Evolutionary conservation across 2,888 invertebrate species (phyloP).

Genomic region (Eugnorisma glareosa): DNA sequence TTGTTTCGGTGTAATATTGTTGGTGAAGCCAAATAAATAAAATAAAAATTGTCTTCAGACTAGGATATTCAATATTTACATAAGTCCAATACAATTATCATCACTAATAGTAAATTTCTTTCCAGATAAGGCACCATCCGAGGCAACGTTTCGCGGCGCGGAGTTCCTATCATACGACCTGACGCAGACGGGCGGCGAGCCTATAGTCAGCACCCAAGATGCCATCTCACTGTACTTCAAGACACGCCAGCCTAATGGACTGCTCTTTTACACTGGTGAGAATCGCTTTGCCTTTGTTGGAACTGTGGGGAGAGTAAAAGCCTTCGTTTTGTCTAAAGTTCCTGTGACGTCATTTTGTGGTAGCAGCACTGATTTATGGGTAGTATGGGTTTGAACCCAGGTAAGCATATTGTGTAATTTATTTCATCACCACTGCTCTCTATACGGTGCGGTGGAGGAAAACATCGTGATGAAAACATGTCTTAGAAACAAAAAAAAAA

Average conservation of each 20-base stretch:
- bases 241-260: conserved; percentile 96
- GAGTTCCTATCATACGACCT: conserved; percentile 98
- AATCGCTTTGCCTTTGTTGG: conserved; percentile 39
- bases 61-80: too few species aligned
- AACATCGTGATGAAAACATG: not conserved
- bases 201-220: conserved; percentile 97
- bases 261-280: conserved; percentile 97
- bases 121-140: conserved; percentile 97
- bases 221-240: conserved; percentile 97
- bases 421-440: not conserved
- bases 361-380: not conserved
- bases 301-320: conserved; percentile 27
- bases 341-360: not conserved
- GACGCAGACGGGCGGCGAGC: conserved; percentile 95
- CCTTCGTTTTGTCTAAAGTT: conserved; percentile 4
- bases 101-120: conserved; percentile 67
- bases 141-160: conserved; percentile 97
- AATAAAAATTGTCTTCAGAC: too few species aligned
- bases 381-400: not conserved
- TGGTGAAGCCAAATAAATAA: too few species aligned
- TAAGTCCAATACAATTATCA: not conserved
- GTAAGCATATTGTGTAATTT: not conserved
- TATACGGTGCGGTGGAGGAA: not conserved
- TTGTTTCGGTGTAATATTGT: too few species aligned
- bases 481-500: not conserved